These are phyloP conservation scores for Habropoda laboriosa DNA, from an alignment of 1,140 invertebrate species.

Conservation along the genomic window DNA sequence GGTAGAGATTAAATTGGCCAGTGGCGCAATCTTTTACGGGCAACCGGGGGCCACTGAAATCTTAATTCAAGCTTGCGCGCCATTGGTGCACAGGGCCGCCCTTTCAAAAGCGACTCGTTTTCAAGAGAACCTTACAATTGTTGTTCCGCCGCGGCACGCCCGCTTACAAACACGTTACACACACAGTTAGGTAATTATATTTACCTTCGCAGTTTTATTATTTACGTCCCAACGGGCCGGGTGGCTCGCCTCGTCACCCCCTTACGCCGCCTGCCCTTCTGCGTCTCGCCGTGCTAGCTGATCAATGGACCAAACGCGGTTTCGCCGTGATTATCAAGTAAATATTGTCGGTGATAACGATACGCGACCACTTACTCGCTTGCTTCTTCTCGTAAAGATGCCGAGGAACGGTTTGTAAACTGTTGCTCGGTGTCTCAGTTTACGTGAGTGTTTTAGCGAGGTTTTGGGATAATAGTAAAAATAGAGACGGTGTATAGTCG, in stretches of 20 bases:
- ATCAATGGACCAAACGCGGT: constrained; percentile 8
- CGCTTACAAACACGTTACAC: constrained; percentile 69
- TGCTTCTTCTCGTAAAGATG: no score
- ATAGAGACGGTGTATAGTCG: no score
- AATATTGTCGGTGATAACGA: no score
- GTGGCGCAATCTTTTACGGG: constrained; percentile 60
- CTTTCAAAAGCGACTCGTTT: constrained; percentile 66
- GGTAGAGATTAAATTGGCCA: constrained; percentile 62
- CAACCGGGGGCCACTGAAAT: constrained; percentile 56
- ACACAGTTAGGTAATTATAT: constrained; percentile 76
- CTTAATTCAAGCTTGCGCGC: constrained; percentile 59
- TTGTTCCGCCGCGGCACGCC: constrained; percentile 55
- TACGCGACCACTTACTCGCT: no score
- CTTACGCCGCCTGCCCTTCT: background rate
- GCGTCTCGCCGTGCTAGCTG: background rate
- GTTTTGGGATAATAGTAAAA: no score
- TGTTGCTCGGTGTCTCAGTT: no score
- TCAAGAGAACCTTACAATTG: constrained; percentile 69
- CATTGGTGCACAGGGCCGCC: constrained; percentile 36
- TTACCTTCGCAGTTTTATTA: constrained; percentile 76
- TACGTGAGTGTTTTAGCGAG: no score
- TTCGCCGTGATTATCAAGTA: constrained; percentile 12
- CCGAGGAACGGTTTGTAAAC: no score
- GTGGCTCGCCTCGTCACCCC: background rate
- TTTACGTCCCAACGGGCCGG: constrained; percentile 57